Base-by-base conservation (phyloP, 2,888 invertebrate genomes). In the Limnephilus lunatus region DNA sequence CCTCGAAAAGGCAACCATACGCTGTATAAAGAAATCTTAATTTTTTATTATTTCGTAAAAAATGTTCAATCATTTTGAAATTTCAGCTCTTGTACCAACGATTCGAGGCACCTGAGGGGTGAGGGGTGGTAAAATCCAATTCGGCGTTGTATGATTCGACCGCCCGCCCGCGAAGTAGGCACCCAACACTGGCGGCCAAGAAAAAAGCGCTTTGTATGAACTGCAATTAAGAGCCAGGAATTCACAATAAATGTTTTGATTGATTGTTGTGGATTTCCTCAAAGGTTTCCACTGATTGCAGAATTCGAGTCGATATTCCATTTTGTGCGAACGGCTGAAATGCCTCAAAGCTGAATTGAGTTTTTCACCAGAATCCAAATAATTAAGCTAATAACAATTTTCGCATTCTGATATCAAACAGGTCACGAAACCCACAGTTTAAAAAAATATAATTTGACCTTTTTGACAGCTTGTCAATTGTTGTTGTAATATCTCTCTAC, bases 61-160 rank as follows among this genome's bases (percentile, higher is more conserved):
- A 48, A 14, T 48, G 15, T 4, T 0, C 48, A 48, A 48, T 44
- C 14, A 44, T 44, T 44, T 44, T 44, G 1, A 44, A 44, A 44
- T 48, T 3, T 15, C 48, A 15, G 68, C 25, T 68, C 68, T 9
- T n/a, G 25, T 25, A 68, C 68, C 68, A 68, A 68, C n/a, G 68
- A 9, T n/a, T 2, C 25, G 9, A 68, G 25, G 9, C 25, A 68
- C 25, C 68, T 68, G 9, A 7, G 68, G 4, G n/a, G n/a, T 25
- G 25, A 68, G 25, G 31, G 31, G 83, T 35, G 35, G 85, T 35
- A 85, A 85, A 91, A 91, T 91, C 86, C 91, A 91, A 86, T 91
- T 80, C 91, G 91, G 86, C 86, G 85, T 82, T 85, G 80, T 68
- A 81, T 91, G 85, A 91, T 91, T 86, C 91, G 68, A 86, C 80